Conservation (phyloP, 1,140 invertebrate species). For the Aphis gossypii region DNA sequence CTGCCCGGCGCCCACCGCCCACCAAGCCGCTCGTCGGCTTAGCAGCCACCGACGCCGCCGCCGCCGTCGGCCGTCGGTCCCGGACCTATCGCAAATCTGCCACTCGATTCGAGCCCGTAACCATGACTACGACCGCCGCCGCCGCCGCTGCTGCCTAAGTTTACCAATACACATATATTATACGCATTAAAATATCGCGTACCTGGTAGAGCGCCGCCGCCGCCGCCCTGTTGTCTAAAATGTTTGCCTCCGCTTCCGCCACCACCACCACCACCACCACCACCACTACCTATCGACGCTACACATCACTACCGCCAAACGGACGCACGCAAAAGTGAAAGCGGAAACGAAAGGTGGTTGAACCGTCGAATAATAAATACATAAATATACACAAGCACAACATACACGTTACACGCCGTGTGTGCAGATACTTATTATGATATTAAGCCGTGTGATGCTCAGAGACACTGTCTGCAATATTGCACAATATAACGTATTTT, state of each 20-base stretch:
- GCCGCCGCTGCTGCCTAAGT: not conserved
- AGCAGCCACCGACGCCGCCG: constrained; percentile 6
- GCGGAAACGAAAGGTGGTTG: constrained; percentile 49
- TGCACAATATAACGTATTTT: not conserved
- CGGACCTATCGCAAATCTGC: constrained; percentile 51
- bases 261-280: not conserved
- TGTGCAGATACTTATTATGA: too few species aligned
- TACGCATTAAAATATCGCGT: not conserved
- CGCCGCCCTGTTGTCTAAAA: not conserved
- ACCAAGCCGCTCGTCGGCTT: not conserved
- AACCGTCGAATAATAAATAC: constrained; percentile 19
- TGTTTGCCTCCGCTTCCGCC: not conserved
- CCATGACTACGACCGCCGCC: not conserved
- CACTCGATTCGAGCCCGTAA: not conserved
- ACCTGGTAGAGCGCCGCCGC: not conserved
- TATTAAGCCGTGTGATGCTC: too few species aligned
- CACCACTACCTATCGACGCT: not conserved
- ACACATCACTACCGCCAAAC: not conserved
- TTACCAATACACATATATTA: not conserved
- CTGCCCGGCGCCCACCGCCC: not conserved
- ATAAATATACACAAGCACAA: not conserved
- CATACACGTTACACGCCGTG: not conserved
- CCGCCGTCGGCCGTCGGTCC: not conserved
- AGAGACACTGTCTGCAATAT: not conserved
- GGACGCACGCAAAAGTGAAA: constrained; percentile 50